Base-by-base conservation (phyloP, 2,113 vertebrate species). In the Lipotes vexillifer region DNA sequence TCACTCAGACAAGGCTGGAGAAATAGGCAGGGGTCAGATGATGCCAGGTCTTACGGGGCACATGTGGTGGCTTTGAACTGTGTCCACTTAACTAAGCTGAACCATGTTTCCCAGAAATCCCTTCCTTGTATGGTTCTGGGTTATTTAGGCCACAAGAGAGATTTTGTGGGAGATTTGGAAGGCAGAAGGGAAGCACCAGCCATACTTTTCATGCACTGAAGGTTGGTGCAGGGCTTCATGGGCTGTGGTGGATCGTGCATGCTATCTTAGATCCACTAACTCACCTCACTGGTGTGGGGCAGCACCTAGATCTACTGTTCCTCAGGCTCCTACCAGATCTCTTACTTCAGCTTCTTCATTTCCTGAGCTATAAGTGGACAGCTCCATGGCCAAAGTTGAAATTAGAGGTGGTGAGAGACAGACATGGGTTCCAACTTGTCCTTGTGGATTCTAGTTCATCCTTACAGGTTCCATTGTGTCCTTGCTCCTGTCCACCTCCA, bases 351-450 rank as follows among this genome's bases (percentile, higher is more conserved):
- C 69, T 72, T 78, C 49, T 46, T 41, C 13, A n/a, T 44, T 78
- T 31, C 13, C 4, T 41, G 57, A 6, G 10, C 55, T 33, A n/a
- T 29, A 2, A 1, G 4, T 1, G 2, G 49, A 29, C 11, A 87
- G 8, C 72, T 74, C 8, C 20, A 36, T 6, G 41, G n/a, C 80
- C 74, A 90, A 66, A 12, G 31, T 17, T 83, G 78, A 75, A 52
- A 21, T 72, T 11, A 68, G 90, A 93, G 36, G 49, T 75, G 36
- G 52, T 61, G 41, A 84, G 75, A 92, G 59, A 38, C 11, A 72
- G 38, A 82, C 31, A 29, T 4, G 20, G 18, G 21, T 44, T 82
- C 66, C 20, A 61, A 61, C 25, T 61, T 59, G 29, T 85, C 36
- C 20, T 75, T 29, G 20, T 85, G 49, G 41, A 52, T 68, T 25